Evolutionary conservation across 2,113 vertebrate species (phyloP).

Genomic region (Megaleporinus macrocephalus): DNA sequence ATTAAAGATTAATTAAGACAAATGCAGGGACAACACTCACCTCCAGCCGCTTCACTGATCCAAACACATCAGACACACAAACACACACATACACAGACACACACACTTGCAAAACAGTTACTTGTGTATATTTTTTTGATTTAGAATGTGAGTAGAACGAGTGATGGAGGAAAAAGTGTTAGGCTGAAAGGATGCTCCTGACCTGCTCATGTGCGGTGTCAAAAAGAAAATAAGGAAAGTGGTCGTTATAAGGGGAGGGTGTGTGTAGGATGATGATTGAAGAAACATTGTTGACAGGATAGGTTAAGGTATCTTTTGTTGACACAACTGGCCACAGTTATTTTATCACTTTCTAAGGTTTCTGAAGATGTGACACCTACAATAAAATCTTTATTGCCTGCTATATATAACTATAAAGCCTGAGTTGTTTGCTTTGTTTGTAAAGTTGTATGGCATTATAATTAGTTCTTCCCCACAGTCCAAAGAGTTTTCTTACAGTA

Average conservation of each 20-base stretch:
- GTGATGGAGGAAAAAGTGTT: too few relatives aligned
- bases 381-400: neutral
- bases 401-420: neutral
- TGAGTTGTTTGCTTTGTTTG: neutral
- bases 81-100: neutral
- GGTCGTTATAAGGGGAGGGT: too few relatives aligned
- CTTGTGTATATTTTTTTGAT: neutral
- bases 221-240: too few relatives aligned
- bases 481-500: too few relatives aligned
- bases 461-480: neutral
- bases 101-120: neutral
- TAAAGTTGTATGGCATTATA: too few relatives aligned
- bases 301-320: too few relatives aligned
- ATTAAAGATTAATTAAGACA: constrained; percentile 60
- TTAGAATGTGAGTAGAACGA: neutral
- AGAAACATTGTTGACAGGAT: neutral
- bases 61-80: constrained; percentile 26
- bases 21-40: constrained; percentile 57
- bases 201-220: too few relatives aligned
- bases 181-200: too few relatives aligned
- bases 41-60: constrained; percentile 48
- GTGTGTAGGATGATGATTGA: neutral
- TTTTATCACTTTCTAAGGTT: neutral
- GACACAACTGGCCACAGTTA: neutral
- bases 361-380: neutral